Percentiles rank a stretch among this genome's conserved stretches.
Evolutionary conservation across 1,140 invertebrate species (phyloP).

Genomic region (Hypsibius dujardini): DNA sequence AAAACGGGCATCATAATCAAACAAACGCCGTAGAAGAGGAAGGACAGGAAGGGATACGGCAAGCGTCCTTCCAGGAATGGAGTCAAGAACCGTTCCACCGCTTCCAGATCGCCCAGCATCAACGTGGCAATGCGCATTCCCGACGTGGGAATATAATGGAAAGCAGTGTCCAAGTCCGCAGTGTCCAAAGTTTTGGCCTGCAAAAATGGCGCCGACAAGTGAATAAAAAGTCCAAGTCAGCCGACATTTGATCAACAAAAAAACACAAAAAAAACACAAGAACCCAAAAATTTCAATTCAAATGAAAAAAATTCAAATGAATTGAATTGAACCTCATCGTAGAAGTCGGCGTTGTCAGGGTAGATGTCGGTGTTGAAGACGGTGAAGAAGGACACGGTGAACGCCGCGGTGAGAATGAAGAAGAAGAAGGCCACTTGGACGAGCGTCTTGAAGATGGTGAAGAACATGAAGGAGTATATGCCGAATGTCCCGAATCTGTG

Average conservation of each 20-base stretch:
- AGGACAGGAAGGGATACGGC: not conserved
- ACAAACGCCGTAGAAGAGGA: not conserved
- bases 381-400: not conserved
- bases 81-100: not conserved
- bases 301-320: not conserved
- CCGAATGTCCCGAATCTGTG: constrained; percentile 11
- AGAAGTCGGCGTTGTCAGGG: not conserved
- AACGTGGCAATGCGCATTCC: not conserved
- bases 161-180: not conserved
- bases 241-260: not conserved
- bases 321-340: not conserved
- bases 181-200: not conserved
- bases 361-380: not conserved
- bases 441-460: constrained; percentile 2
- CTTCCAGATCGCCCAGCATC: constrained; percentile 14
- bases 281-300: no score
- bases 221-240: not conserved
- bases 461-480: constrained; percentile 6
- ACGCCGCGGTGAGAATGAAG: constrained; percentile 8
- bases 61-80: not conserved
- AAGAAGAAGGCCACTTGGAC: constrained; percentile 13
- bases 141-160: not conserved
- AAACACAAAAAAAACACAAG: no score
- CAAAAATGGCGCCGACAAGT: not conserved
- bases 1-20: not conserved